Evolutionary conservation across 2,113 vertebrate species (phyloP).

Genomic region (Indicator indicator): DNA sequence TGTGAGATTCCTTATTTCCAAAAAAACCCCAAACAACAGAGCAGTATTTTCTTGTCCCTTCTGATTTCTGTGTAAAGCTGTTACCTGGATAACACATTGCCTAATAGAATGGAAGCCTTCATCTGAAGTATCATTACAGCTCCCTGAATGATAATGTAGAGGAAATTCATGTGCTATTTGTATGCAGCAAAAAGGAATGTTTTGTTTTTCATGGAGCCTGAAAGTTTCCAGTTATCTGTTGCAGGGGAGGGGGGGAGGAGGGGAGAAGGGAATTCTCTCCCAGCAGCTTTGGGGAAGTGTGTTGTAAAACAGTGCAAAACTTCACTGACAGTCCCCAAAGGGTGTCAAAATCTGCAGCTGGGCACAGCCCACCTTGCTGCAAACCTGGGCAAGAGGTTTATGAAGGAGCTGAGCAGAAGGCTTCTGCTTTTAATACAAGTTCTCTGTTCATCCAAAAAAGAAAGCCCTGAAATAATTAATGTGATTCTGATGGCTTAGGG

Average conservation of each 20-base stretch:
- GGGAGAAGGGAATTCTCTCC: neutral
- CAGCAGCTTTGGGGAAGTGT: neutral
- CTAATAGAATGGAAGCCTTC: constrained; percentile 46
- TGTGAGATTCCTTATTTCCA: constrained; percentile 30
- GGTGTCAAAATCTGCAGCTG: neutral
- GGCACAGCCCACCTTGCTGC: neutral
- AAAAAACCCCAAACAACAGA: neutral
- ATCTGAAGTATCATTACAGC: constrained; percentile 58
- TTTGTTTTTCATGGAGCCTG: constrained; percentile 5
- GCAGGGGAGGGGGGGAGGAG: neutral
- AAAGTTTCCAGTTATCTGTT: constrained; percentile 40
- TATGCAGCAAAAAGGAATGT: constrained; percentile 23
- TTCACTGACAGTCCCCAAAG: constrained; percentile 10
- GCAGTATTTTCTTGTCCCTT: constrained; percentile 55
- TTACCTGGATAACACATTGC: constrained; percentile 63
- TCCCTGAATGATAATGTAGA: neutral
- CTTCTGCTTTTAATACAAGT: neutral
- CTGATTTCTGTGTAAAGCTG: constrained; percentile 61
- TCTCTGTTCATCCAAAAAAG: constrained; percentile 43
- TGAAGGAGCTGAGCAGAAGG: constrained; percentile 4
- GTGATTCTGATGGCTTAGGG: constrained; percentile 63
- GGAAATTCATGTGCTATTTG: constrained; percentile 50
- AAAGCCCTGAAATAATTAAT: constrained; percentile 72
- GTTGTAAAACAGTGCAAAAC: constrained; percentile 56
- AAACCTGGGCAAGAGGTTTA: neutral